Percentiles rank a stretch among this genome's conserved stretches.
phyloP scores from a whole-genome alignment of 2,888 invertebrate species.

The Andrena chrysosceles region DNA sequence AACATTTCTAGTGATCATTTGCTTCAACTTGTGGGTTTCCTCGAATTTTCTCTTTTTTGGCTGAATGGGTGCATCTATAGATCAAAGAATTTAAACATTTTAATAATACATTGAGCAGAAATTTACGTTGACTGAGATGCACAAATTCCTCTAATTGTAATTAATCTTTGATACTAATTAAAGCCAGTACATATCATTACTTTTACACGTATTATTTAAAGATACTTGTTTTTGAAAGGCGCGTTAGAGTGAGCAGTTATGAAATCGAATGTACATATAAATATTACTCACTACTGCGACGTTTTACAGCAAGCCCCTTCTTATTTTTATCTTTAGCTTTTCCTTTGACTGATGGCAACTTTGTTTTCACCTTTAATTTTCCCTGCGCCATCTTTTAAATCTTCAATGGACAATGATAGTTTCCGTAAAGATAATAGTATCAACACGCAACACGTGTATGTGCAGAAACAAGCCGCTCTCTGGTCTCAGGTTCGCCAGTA shows the following conservation, averaged over 20 bases:
- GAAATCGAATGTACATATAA: background rate
- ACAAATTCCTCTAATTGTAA: no score
- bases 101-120: background rate
- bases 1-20: constrained; percentile 89
- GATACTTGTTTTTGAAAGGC: background rate
- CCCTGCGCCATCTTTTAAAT: constrained; percentile 88
- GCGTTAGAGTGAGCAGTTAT: background rate
- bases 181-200: no score
- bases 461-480: background rate
- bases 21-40: constrained; percentile 88
- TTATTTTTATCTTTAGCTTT: constrained; percentile 81
- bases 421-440: background rate
- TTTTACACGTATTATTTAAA: no score
- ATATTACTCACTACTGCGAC: constrained; percentile 87
- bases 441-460: constrained; percentile 1
- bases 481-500: no score
- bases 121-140: background rate
- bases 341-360: constrained; percentile 86
- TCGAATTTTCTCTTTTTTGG: constrained; percentile 88
- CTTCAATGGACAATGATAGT: background rate
- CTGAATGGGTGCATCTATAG: constrained; percentile 88
- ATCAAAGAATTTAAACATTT: constrained; percentile 12
- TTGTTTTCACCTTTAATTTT: constrained; percentile 89
- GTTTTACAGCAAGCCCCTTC: constrained; percentile 87
- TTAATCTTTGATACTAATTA: no score